phyloP scores from a whole-genome alignment of 1,140 invertebrate genomes.

The Hycleus cichorii region DNA sequence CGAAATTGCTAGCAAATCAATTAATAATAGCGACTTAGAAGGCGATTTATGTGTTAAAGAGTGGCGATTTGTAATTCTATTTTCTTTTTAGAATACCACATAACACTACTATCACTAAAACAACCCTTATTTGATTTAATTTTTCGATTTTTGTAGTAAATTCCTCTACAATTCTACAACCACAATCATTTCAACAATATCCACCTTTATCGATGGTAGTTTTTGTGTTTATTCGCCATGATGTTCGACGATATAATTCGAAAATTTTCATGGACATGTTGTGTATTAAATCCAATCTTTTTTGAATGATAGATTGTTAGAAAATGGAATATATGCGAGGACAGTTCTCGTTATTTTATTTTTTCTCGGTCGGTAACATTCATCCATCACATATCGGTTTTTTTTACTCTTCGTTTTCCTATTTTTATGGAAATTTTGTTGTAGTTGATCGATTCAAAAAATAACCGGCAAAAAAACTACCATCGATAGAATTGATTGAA shows the following conservation, averaged over 20 bases:
- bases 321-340: slow-evolving; percentile 10
- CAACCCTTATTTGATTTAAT: too few relatives aligned
- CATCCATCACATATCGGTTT: slow-evolving; percentile 28
- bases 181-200: neutral
- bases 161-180: too few relatives aligned
- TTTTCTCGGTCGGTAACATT: slow-evolving; percentile 13
- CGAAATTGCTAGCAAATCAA: too few relatives aligned
- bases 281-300: slow-evolving; percentile 32
- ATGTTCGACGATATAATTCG: too few relatives aligned
- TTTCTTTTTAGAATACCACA: too few relatives aligned
- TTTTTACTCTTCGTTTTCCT: neutral
- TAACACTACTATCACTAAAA: too few relatives aligned
- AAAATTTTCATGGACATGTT: slow-evolving; percentile 12
- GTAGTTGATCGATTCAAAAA: neutral
- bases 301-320: slow-evolving; percentile 28
- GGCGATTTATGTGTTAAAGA: too few relatives aligned
- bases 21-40: too few relatives aligned
- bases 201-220: slow-evolving; percentile 10
- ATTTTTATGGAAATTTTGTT: neutral
- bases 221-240: slow-evolving; percentile 9
- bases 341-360: slow-evolving; percentile 11
- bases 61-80: too few relatives aligned
- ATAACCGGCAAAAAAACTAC: neutral
- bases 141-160: too few relatives aligned
- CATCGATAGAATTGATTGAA: neutral